Percentiles rank a stretch among this genome's conserved stretches.
These are phyloP conservation scores for Cydia strobilella DNA, from an alignment of 1,140 invertebrate genomes.

Conservation along the genomic window DNA sequence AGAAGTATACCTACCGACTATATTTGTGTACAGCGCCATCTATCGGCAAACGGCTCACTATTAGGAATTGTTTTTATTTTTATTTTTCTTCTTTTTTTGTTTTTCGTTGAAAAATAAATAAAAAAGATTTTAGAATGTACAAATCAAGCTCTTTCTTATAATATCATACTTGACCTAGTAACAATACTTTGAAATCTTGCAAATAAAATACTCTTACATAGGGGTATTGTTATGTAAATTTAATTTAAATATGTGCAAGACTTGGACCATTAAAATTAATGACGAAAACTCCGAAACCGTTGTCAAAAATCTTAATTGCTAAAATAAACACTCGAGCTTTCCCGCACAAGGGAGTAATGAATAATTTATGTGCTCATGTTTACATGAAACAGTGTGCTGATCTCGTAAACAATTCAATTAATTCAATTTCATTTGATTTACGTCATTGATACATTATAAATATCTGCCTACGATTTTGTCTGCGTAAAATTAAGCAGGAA, in stretches of 20 bases:
- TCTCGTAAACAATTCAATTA: not conserved
- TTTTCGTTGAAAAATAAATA: too few species aligned
- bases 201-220: not conserved
- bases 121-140: too few species aligned
- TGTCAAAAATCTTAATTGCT: constrained; percentile 5
- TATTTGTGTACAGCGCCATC: too few species aligned
- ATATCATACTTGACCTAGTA: too few species aligned
- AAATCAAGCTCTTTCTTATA: too few species aligned
- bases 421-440: not conserved
- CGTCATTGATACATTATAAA: not conserved
- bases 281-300: not conserved
- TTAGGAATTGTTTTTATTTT: too few species aligned
- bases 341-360: constrained; percentile 13
- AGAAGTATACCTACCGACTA: too few species aligned
- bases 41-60: too few species aligned
- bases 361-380: constrained; percentile 15
- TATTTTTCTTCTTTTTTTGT: too few species aligned
- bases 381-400: constrained; percentile 20
- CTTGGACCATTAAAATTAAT: constrained; percentile 4
- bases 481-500: too few species aligned
- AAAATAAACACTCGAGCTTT: constrained; percentile 17
- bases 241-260: not conserved
- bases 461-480: too few species aligned
- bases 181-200: too few species aligned
- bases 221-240: not conserved